These are phyloP conservation scores for Antheraea yamamai DNA, from an alignment of 2,888 invertebrate species.

Conservation along the genomic window DNA sequence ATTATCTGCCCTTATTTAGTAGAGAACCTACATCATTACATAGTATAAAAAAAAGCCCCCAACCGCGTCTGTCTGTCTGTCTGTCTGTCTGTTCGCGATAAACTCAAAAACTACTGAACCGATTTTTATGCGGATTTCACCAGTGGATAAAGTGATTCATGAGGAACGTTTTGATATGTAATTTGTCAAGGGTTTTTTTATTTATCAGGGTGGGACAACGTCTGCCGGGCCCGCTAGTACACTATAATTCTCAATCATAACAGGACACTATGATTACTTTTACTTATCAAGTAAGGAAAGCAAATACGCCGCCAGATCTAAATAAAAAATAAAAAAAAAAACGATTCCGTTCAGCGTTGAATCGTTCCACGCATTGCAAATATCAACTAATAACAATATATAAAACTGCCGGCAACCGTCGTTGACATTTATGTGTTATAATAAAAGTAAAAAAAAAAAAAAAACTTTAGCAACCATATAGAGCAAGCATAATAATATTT, in stretches of 20 bases:
- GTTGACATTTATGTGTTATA: not conserved
- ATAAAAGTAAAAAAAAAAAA: not conserved
- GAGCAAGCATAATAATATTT: not conserved
- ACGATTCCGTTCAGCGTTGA: not conserved
- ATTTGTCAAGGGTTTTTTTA: too few relatives aligned
- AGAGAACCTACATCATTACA: too few relatives aligned
- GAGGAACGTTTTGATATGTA: too few relatives aligned
- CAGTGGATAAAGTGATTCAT: too few relatives aligned
- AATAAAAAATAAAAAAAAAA: not conserved
- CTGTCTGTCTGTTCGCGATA: too few relatives aligned
- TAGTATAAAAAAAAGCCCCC: too few relatives aligned
- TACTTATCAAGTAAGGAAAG: not conserved
- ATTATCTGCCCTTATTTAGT: not conserved
- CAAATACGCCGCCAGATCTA: not conserved
- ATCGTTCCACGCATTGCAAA: not conserved
- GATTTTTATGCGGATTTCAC: too few relatives aligned
- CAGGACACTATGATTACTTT: not conserved
- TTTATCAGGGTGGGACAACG: too few relatives aligned
- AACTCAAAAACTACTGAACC: too few relatives aligned
- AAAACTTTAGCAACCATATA: not conserved
- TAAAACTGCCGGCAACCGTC: not conserved
- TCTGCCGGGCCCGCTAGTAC: too few relatives aligned
- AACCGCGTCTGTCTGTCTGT: too few relatives aligned
- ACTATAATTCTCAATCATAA: not conserved
- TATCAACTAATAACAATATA: not conserved